Conservation (phyloP, 2,888 invertebrate genomes). For the Erebia ligea region DNA sequence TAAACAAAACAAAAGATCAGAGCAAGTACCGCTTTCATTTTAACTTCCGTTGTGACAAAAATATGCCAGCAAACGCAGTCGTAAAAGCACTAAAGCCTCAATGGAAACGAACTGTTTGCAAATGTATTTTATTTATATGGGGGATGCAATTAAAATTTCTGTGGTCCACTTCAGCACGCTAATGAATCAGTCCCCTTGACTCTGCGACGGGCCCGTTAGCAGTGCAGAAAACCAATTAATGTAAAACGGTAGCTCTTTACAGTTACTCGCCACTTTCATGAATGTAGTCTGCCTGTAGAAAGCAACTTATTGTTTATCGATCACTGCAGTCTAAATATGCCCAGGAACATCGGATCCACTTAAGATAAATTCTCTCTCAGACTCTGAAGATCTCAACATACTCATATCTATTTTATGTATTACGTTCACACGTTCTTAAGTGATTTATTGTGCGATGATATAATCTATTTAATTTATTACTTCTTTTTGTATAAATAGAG, state of each 20-base stretch:
- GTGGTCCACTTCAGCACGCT: slow-evolving; percentile 64
- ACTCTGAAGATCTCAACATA: slow-evolving; percentile 3
- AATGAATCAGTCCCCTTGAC: slow-evolving; percentile 60
- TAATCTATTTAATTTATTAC: not conserved
- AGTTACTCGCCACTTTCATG: slow-evolving; percentile 49
- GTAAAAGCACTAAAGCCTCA: slow-evolving; percentile 15
- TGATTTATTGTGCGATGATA: not conserved
- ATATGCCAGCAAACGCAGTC: slow-evolving; percentile 13
- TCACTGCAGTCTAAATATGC: slow-evolving; percentile 14
- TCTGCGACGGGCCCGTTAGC: slow-evolving; percentile 52
- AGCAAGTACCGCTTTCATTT: slow-evolving; percentile 12
- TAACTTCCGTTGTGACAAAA: slow-evolving; percentile 13
- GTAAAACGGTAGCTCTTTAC: slow-evolving; percentile 53
- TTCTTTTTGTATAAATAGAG: not conserved
- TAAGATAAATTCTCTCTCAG: slow-evolving; percentile 9
- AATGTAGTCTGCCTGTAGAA: slow-evolving; percentile 36
- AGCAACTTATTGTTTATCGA: slow-evolving; percentile 29
- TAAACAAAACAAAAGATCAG: slow-evolving; percentile 7
- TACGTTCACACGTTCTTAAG: slow-evolving; percentile 4
- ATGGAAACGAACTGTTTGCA: slow-evolving; percentile 13
- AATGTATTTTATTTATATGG: slow-evolving; percentile 42
- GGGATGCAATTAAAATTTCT: slow-evolving; percentile 66
- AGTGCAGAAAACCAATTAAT: slow-evolving; percentile 67
- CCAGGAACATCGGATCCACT: slow-evolving; percentile 20
- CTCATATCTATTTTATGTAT: slow-evolving; percentile 2